A percentile compares a stretch with the other conserved stretches of the same genome.
Evolutionary conservation across 1,140 invertebrate species (phyloP).

Genomic region (Pseudobourletiella spinata): DNA sequence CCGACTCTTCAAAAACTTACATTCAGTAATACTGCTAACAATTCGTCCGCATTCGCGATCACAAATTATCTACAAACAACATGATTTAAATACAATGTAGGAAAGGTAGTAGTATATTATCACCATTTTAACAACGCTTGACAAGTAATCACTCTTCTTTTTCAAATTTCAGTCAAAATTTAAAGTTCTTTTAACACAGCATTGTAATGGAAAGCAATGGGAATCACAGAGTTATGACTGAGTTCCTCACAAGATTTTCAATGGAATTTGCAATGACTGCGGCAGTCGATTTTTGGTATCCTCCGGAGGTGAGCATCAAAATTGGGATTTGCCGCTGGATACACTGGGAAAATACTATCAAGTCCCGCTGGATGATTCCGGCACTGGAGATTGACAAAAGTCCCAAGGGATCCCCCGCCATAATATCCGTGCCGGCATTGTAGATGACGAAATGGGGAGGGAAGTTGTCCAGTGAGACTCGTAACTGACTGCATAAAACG

Average conservation of each 20-base stretch:
- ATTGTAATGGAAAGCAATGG: no score
- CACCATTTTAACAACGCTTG: no score
- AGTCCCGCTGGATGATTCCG: constrained; percentile 72
- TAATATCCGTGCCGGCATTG: constrained; percentile 78
- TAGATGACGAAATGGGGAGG: constrained; percentile 70
- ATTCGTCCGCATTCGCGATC: no score
- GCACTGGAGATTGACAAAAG: constrained; percentile 54
- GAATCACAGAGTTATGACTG: no score
- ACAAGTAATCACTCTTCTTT: no score
- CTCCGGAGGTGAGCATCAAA: constrained; percentile 80
- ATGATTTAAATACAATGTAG: no score
- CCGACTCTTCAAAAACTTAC: no score
- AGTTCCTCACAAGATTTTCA: constrained; percentile 52
- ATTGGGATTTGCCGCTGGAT: constrained; percentile 59
- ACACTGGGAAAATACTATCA: constrained; percentile 67
- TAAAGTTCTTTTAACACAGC: no score
- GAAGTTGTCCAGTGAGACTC: constrained; percentile 61
- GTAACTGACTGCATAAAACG: constrained; percentile 40
- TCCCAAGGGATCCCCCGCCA: constrained; percentile 68
- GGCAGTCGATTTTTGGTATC: constrained; percentile 65
- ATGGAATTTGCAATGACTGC: constrained; percentile 72
- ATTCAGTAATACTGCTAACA: no score
- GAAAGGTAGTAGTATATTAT: no score
- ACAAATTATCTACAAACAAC: no score
- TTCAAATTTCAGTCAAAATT: no score